Percentiles rank a stretch among this genome's conserved stretches.
Conservation (phyloP, 30 jellyfish, hydroid and myxozoan species). For the Hydra vulgaris region DNA sequence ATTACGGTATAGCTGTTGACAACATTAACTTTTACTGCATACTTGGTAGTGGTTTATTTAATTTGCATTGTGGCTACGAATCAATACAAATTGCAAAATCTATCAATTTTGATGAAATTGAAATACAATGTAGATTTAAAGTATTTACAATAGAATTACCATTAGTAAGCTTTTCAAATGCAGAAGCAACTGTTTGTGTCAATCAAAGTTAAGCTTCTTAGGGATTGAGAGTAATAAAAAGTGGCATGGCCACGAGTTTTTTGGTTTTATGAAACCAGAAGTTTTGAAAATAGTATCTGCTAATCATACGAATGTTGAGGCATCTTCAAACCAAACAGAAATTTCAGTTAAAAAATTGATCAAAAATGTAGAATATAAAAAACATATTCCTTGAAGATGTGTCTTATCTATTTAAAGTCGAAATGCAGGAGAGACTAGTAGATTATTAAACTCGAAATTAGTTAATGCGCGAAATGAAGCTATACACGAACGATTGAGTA, state of each 20-base stretch:
- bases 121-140: background rate
- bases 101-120: background rate
- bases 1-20: background rate
- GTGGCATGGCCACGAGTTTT: constrained; percentile 11
- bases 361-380: background rate
- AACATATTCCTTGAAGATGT: background rate
- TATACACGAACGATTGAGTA: constrained; percentile 3
- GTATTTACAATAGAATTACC: constrained; percentile 2
- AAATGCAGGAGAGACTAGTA: background rate
- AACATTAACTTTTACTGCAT: background rate
- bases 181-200: background rate
- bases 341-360: background rate
- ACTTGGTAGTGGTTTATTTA: background rate
- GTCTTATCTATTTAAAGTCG: background rate
- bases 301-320: background rate
- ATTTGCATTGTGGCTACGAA: constrained; percentile 5
- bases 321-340: background rate
- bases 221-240: background rate
- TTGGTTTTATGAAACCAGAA: constrained; percentile 22
- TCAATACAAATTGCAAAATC: background rate
- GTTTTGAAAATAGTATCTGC: background rate
- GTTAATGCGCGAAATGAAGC: background rate
- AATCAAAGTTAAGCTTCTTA: background rate
- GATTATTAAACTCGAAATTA: background rate
- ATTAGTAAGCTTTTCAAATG: background rate